phyloP scores from a whole-genome alignment of 2,797 vertebrate species.

The Notamacropus eugenii region DNA sequence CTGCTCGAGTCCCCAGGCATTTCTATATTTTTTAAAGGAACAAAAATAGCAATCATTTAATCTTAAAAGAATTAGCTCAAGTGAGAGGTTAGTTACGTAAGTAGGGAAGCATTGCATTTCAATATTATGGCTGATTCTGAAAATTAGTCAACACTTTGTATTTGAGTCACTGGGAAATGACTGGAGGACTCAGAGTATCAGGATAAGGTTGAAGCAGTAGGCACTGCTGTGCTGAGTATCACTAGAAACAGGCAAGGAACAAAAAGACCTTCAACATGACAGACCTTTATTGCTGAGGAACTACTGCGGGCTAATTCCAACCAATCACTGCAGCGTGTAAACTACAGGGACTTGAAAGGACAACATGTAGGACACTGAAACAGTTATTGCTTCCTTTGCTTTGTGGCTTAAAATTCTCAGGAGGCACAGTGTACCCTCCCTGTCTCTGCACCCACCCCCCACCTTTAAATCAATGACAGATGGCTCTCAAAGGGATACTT shows the following conservation, averaged over 20 bases:
- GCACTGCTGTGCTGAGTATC: background rate
- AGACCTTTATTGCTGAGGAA: background rate
- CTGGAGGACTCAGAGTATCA: background rate
- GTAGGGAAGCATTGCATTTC: background rate
- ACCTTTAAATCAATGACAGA: background rate
- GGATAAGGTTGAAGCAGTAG: background rate
- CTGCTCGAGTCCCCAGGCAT: background rate
- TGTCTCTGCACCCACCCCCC: background rate
- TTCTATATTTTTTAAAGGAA: background rate
- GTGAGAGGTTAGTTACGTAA: background rate
- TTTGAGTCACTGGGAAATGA: background rate
- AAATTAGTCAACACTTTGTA: background rate
- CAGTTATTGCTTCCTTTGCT: background rate
- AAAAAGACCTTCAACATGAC: background rate
- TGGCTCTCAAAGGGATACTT: background rate
- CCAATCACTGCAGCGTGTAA: background rate
- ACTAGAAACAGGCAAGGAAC: background rate
- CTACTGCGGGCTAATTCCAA: background rate
- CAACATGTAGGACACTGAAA: background rate
- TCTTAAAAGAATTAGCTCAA: background rate
- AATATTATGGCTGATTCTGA: background rate
- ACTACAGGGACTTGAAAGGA: background rate
- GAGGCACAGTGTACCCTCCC: background rate
- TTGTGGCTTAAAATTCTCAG: background rate
- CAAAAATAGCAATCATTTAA: background rate